Evolutionary conservation across 2,888 invertebrate species (phyloP), one percentile per base, ranked within the genome.

Genomic region (Harmothoe impar): DNA sequence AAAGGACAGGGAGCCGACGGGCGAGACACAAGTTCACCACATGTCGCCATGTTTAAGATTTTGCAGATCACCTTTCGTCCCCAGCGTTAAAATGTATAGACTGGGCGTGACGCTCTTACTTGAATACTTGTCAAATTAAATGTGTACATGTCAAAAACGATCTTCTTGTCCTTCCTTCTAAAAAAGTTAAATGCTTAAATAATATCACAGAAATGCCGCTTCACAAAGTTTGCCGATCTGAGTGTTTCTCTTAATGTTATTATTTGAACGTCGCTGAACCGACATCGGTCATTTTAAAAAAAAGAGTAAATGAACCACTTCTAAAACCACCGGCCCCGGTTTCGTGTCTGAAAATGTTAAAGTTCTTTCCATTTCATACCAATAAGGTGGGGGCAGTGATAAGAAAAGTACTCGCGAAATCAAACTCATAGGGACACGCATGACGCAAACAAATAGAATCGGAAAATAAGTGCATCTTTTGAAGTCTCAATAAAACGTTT

Each of bases 401-500:
- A n/a, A n/a, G n/a, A 52, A 52, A 62, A 62, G 15, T 15, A 62
- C 62, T 62, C n/a, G n/a, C n/a, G 62, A 81, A 43, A 33, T 81
- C 15, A 81, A 81, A 20, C 43, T 33, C 43, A 15, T 23, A 35
- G 43, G 81, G 43, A 81, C 81, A 81, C n/a, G 81, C 81, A 81
- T 81, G 81, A 35, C 33, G 25, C 12, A 81, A 81, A 81, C 81
- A 81, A 81, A 81, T 43, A 81, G 81, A 81, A 81, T 33, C 20
- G 20, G 35, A 25, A 35, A 81, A 81, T 81, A 81, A 43, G 81
- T 81, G 43, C 81, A 81, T 43, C 81, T 35, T 81, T 7, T 35
- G 81, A 81, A 81, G 81, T 81, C 81, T 33, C 35, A n/a, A 17
- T 81, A 81, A 81, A 81, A 81, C 72, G 31, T 72, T 29, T 25